Conservation (phyloP, 2,888 invertebrate species). For the Leptinotarsa juncta region DNA sequence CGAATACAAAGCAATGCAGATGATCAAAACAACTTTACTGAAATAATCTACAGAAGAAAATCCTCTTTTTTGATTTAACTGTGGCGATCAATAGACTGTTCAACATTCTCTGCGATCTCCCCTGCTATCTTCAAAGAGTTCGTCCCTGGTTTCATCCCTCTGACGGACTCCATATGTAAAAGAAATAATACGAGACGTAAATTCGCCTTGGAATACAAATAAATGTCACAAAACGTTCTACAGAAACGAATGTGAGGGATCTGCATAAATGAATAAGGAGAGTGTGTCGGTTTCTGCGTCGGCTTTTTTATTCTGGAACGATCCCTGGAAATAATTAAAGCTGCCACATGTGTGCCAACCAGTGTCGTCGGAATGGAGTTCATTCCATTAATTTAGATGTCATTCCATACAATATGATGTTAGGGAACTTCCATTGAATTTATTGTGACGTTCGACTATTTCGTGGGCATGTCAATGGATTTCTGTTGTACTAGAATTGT, state of each 20-base stretch:
- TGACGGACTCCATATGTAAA: background rate
- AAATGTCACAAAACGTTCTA: slow-evolving; percentile 52
- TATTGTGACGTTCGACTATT: too few species aligned
- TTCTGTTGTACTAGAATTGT: too few species aligned
- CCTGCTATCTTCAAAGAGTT: background rate
- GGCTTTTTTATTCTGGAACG: background rate
- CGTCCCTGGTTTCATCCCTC: background rate
- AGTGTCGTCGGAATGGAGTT: background rate
- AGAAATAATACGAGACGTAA: slow-evolving; percentile 20
- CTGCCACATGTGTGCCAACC: background rate
- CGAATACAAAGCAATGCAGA: too few species aligned
- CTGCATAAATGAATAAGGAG: slow-evolving; percentile 55
- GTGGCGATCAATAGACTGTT: background rate
- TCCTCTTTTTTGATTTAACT: too few species aligned
- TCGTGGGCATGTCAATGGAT: too few species aligned
- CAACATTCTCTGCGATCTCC: background rate
- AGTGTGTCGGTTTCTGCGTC: slow-evolving; percentile 42
- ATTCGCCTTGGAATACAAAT: slow-evolving; percentile 57
- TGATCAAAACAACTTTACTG: too few species aligned
- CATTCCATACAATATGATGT: too few species aligned
- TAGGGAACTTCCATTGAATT: too few species aligned
- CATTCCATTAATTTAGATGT: too few species aligned
- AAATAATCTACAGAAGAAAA: too few species aligned
- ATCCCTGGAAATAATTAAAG: slow-evolving; percentile 4
- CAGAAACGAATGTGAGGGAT: slow-evolving; percentile 52